These are phyloP conservation scores for Entomobrya multifasciata DNA, from an alignment of 2,888 invertebrate species.

Conservation along the genomic window DNA sequence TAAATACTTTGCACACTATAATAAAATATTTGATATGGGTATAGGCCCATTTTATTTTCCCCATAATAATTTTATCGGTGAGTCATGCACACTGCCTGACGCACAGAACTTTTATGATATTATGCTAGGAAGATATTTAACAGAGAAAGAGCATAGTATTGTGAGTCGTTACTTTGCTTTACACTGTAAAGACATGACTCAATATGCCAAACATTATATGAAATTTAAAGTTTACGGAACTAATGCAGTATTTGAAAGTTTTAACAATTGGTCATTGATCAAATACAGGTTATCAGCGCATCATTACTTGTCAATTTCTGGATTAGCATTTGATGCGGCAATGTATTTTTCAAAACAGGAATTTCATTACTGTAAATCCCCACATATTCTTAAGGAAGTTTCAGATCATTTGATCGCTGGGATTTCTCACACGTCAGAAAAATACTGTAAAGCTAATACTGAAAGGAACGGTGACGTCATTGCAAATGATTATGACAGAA, in stretches of 20 bases:
- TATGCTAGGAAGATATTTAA: not conserved
- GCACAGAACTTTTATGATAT: not conserved
- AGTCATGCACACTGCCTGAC: not conserved
- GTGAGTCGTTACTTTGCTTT: not conserved
- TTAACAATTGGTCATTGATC: not conserved
- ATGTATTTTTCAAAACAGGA: not conserved
- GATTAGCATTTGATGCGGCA: not conserved
- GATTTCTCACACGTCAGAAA: not conserved
- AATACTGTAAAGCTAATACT: not conserved
- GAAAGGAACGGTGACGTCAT: too few species aligned
- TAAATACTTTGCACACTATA: not conserved
- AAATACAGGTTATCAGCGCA: not conserved
- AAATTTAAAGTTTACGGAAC: not conserved
- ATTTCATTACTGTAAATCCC: not conserved
- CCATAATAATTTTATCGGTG: not conserved
- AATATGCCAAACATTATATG: not conserved
- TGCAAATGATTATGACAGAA: not conserved
- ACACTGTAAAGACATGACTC: not conserved
- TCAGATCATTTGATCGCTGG: not conserved
- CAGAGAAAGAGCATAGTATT: not conserved
- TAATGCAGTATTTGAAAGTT: not conserved
- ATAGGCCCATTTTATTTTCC: not conserved
- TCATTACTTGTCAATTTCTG: not conserved
- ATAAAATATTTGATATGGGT: not conserved
- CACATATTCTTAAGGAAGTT: not conserved